These are phyloP conservation scores for Lepidothrix coronata DNA, from an alignment of 2,113 vertebrate species.

Conservation along the genomic window DNA sequence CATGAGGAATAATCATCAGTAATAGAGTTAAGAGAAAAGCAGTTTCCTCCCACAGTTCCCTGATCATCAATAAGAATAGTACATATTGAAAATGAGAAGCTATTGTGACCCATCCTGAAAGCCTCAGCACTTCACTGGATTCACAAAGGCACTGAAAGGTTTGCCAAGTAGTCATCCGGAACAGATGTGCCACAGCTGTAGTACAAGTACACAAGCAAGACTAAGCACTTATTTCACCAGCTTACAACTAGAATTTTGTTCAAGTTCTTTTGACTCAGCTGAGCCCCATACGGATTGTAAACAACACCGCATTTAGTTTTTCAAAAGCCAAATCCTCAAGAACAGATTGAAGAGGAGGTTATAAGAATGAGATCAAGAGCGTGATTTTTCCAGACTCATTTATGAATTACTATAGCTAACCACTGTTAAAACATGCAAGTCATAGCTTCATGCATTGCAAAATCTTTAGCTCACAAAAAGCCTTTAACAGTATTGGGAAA, in stretches of 20 bases:
- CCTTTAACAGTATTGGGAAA: not conserved
- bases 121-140: not conserved
- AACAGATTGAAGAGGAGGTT: not conserved
- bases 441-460: not conserved
- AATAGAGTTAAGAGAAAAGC: not conserved
- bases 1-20: not conserved
- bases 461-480: not conserved
- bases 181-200: not conserved
- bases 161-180: rapidly evolving
- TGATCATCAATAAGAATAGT: not conserved
- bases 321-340: not conserved
- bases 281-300: not conserved
- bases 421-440: not conserved
- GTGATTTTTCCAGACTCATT: not conserved
- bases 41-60: not conserved
- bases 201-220: not conserved
- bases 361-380: not conserved
- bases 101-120: not conserved
- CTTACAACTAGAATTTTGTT: not conserved
- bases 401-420: not conserved
- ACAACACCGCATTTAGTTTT: not conserved
- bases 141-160: not conserved
- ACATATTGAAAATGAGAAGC: not conserved
- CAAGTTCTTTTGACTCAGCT: not conserved
- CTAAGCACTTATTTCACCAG: not conserved